Base-by-base conservation (phyloP, 2,888 invertebrate genomes). In the Autographa pulchrina region DNA sequence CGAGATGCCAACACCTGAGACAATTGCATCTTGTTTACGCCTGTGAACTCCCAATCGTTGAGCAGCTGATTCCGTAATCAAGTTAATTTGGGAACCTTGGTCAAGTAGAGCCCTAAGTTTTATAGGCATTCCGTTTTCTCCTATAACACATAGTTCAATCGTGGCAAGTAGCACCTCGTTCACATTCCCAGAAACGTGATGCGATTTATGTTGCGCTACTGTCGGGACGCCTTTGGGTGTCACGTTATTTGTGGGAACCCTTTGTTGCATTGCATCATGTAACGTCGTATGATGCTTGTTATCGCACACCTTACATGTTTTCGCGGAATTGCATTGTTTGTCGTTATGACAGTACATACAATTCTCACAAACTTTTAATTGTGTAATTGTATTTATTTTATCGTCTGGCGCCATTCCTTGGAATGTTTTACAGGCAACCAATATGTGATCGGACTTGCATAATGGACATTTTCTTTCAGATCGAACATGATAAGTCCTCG, bases 281-380 rank as follows among this genome's bases (percentile, higher is more conserved):
- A 68, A 35, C 6, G 20, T 43, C 25, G 69, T 64, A n/a, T 60
- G 59, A 61, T 70, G 65, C 38, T 16, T n/a, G 11, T 65, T 60
- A n/a, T 48, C 43, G 31, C 60, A 65, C 16, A 61, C 25, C 14
- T 38, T 60, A 25, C 65, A 70, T 20, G 52, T 61, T 61, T 65
- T 70, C 13, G 13, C 14, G 9, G 43, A 43, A 14, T 43, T 43
- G 14, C 43, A 43, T 52, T 65, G 13, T 16, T 62, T 61, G 9
- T 41, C 62, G 1, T 70, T 61, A 20, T 70, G 70, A 11, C 25
- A 38, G 59, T 59, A 64, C 64, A 69, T 43, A 14, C 60, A 69
- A 52, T 69, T 64, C 18, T 58, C 32, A 54, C 64, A 69, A 8
- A 69, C 25, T 16, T 54, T 14, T 2, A 54, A 18, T 69, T 65